These are phyloP conservation scores for Bovichtus variegatus DNA, from an alignment of 2,797 vertebrate species.

Conservation along the genomic window DNA sequence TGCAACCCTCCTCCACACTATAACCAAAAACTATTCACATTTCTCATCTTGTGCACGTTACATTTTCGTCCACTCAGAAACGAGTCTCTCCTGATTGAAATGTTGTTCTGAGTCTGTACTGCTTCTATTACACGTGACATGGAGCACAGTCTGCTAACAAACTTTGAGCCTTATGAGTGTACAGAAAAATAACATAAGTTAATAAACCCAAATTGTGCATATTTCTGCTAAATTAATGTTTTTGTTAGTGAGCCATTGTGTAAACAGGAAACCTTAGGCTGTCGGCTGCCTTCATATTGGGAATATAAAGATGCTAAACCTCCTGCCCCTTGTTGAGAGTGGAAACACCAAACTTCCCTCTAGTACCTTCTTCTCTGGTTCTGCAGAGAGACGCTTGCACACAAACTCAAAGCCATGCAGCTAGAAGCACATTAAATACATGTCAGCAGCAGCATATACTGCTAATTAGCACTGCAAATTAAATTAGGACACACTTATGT, in stretches of 20 bases:
- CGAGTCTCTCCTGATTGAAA: no score
- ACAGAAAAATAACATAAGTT: neutral
- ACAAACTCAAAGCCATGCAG: constrained; percentile 11
- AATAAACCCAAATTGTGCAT: constrained; percentile 3
- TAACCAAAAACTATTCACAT: no score
- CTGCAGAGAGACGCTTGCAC: constrained; percentile 18
- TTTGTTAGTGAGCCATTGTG: constrained; percentile 13
- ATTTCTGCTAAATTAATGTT: constrained; percentile 4
- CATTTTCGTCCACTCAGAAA: no score
- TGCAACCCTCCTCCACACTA: no score
- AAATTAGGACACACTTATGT: constrained; percentile 37
- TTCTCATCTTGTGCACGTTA: no score
- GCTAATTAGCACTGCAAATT: constrained; percentile 49
- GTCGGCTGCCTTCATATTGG: constrained; percentile 43
- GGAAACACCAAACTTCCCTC: constrained; percentile 41
- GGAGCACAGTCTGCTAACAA: neutral
- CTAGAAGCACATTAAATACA: constrained; percentile 18
- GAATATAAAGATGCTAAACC: constrained; percentile 47
- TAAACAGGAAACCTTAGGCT: constrained; percentile 49
- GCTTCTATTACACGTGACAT: neutral
- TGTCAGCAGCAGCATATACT: constrained; percentile 12
- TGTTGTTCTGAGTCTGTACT: no score
- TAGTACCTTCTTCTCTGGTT: constrained; percentile 28
- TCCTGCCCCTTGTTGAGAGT: constrained; percentile 38
- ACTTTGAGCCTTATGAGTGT: neutral